phyloP scores from a whole-genome alignment of 2,888 invertebrate genomes.

The Dynastes maya region DNA sequence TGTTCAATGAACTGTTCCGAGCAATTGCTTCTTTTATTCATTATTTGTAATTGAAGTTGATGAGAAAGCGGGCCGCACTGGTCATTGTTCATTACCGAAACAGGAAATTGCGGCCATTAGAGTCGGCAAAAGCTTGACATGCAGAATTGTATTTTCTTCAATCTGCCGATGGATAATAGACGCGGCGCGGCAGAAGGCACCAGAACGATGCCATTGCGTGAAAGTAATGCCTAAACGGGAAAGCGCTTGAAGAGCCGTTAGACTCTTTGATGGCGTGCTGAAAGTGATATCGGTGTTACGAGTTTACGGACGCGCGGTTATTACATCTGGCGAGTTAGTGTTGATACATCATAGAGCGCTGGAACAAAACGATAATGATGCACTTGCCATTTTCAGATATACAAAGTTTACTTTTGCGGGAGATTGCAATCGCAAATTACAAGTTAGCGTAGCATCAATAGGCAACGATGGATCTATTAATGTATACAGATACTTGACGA shows the following conservation, averaged over 20 bases:
- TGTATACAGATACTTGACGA: too few species aligned
- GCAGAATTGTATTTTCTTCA: slow-evolving; percentile 22
- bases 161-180: not conserved
- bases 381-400: not conserved
- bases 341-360: not conserved
- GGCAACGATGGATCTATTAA: too few species aligned
- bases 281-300: slow-evolving; percentile 4
- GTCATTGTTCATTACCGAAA: slow-evolving; percentile 21
- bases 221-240: slow-evolving; percentile 11
- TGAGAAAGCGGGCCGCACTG: slow-evolving; percentile 4
- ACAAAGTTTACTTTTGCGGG: not conserved
- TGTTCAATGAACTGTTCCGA: not conserved
- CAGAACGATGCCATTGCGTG: not conserved
- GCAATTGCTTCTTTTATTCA: not conserved
- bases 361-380: slow-evolving; percentile 14
- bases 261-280: not conserved
- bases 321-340: not conserved
- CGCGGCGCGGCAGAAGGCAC: not conserved
- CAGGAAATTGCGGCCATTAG: slow-evolving; percentile 22
- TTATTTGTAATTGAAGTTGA: slow-evolving; percentile 6
- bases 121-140: slow-evolving; percentile 12
- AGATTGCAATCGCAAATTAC: too few species aligned
- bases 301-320: not conserved
- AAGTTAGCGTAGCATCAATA: too few species aligned
- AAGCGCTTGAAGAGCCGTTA: not conserved